These are phyloP conservation scores for Lymantria monacha DNA, from an alignment of 2,888 invertebrate species.

Conservation along the genomic window DNA sequence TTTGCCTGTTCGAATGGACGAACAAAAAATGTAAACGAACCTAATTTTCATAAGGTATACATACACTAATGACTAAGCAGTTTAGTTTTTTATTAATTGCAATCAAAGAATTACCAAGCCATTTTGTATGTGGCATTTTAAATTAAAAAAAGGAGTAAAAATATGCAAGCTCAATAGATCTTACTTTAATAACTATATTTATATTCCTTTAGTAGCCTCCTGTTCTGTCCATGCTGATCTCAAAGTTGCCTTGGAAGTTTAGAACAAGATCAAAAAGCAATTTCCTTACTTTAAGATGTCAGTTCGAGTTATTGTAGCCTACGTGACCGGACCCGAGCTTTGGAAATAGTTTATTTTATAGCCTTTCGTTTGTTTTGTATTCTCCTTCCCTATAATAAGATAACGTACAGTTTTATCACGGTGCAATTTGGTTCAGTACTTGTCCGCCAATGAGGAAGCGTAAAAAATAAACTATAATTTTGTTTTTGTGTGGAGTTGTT, in stretches of 20 bases:
- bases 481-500: background rate
- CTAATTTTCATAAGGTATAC: too few species aligned
- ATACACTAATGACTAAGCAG: too few species aligned
- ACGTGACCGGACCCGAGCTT: constrained; percentile 62
- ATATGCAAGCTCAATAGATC: background rate
- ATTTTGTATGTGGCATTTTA: too few species aligned
- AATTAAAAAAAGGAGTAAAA: too few species aligned
- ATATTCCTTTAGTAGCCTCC: constrained; percentile 21
- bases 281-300: constrained; percentile 64
- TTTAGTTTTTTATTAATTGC: too few species aligned
- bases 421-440: constrained; percentile 16
- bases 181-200: background rate
- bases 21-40: too few species aligned
- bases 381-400: constrained; percentile 24
- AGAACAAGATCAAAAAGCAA: constrained; percentile 68
- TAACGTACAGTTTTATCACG: constrained; percentile 25
- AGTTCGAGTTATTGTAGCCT: constrained; percentile 60
- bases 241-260: constrained; percentile 33
- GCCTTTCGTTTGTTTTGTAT: constrained; percentile 30
- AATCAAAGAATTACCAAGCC: too few species aligned
- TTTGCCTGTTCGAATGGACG: too few species aligned
- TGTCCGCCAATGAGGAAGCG: constrained; percentile 1
- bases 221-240: constrained; percentile 29
- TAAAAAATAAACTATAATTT: constrained; percentile 5
- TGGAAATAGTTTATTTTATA: constrained; percentile 48